Evolutionary conservation across 2,113 vertebrate genomes (phyloP).

Genomic region (Pteropus alecto): DNA sequence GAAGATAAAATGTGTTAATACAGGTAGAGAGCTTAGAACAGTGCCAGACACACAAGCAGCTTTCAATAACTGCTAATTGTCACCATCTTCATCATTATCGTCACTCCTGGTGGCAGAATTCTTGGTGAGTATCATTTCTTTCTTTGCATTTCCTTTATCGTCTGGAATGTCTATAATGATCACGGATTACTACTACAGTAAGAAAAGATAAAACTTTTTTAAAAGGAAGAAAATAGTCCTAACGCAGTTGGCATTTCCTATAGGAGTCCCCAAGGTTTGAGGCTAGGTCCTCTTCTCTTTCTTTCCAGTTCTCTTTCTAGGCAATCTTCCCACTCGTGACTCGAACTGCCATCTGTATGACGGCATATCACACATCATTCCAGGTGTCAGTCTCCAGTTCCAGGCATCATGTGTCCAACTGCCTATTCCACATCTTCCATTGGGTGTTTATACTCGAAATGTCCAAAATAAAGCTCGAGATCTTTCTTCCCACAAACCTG

Average conservation of each 20-base stretch:
- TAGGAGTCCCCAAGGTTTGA: not conserved
- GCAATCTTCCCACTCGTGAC: not conserved
- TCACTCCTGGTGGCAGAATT: not conserved
- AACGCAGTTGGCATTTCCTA: not conserved
- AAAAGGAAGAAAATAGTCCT: not conserved
- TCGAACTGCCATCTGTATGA: not conserved
- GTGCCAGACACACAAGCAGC: rapidly evolving
- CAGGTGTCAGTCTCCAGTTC: not conserved
- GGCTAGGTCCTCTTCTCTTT: not conserved
- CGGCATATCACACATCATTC: not conserved
- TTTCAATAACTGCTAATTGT: not conserved
- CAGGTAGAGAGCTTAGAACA: not conserved
- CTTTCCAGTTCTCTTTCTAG: not conserved
- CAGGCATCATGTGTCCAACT: not conserved
- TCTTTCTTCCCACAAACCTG: not conserved
- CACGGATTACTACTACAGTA: not conserved
- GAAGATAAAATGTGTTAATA: not conserved
- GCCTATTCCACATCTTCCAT: not conserved
- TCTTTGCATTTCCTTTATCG: not conserved
- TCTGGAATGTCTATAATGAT: not conserved
- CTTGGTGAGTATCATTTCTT: not conserved
- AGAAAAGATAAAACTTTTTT: not conserved
- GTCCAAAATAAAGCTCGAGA: not conserved
- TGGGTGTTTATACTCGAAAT: not conserved
- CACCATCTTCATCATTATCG: not conserved